Base-by-base conservation (phyloP, 2,888 invertebrate genomes). In the Rapana venosa region DNA sequence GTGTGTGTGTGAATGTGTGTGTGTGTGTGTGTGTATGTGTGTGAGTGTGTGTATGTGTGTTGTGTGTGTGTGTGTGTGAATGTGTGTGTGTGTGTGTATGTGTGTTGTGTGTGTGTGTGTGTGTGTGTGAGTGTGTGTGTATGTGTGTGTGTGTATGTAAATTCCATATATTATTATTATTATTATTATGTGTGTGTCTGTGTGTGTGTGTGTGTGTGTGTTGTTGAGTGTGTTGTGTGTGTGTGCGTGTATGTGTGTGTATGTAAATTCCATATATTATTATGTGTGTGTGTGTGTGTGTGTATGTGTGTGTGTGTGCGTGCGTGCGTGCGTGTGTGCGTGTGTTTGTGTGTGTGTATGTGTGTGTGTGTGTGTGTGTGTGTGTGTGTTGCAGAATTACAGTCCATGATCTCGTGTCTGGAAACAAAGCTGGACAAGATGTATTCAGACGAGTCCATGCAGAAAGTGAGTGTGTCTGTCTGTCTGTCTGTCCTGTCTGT, bases 401-500 rank as follows among this genome's bases (percentile, higher is more conserved):
- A 96, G 92, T 95, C 95, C 56, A 94, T 93, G 86, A 96, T 96
- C 30, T 92, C 93, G 87, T 92, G 88, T 6, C 93, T 96, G 87
- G 96, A 96, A 91, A 92, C 92, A 13, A 93, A 94, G 35, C 95
- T 96, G n/a, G 95, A 94, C 90, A 94, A 92, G 85, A 95, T 96
- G 94, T 96, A 96, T 92, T 94, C 94, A 90, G 96, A 96, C 87
- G 94, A 95, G 15, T 92, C 93, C 30, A 94, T 96, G 93, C 94
- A 94, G 92, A 94, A 95, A 94, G 96, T 96, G 92, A 90, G 90
- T 11, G 30, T 84, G 58, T 84, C 47, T 84, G 58, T 47, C 5
- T 84, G 58, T 30, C 2, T 84, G 84, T 30, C 26, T 58, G 58
- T 0, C 26, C 26, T n/a, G 35, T n/a, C n/a, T 47, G 83, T 30